Evolutionary conservation across 2,888 invertebrate genomes (phyloP), one percentile per base, ranked within the genome.

Genomic region (Anaspis maculata): DNA sequence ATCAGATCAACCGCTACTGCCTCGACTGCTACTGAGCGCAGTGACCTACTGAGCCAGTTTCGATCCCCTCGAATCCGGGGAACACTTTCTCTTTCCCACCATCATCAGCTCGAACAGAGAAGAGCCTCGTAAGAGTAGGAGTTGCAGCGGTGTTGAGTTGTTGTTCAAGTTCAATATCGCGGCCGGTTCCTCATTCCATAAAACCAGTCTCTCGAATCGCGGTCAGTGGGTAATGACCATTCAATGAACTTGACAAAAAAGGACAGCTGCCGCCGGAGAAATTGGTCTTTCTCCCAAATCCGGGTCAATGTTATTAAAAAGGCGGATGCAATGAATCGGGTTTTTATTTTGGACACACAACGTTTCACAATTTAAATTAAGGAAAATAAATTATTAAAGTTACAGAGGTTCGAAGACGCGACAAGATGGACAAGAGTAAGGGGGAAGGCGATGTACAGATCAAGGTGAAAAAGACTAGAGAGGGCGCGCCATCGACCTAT

Each of bases 141-240:
- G n/a, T n/a, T n/a, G n/a, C n/a, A n/a, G n/a, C n/a, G n/a, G n/a
- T n/a, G n/a, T n/a, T n/a, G n/a, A n/a, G n/a, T n/a, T n/a, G n/a
- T 30, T 26, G 33, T 23, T 42, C 37, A 34, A 42, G 38, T 36
- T 40, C 37, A 42, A 37, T 37, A 23, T 37, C 41, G 19, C 9
- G 19, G 19, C 37, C 41, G 37, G 48, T 55, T 56, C 55, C 56
- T 56, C 58, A 56, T 57, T 51, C 57, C 51, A 45, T 37, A 51
- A 48, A 59, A 58, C 59, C 58, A 56, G 59, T 58, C 57, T 48
- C 25, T 14, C 37, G 43, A 41, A 60, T 47, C 52, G 51, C 43
- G 61, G 64, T 57, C 60, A 64, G 56, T 61, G 52, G 63, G 62
- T 59, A 52, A 62, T 53, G 50, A 49, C 51, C 51, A 56, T 56